Evolutionary conservation across 2,797 vertebrate genomes (phyloP), one percentile per base, ranked within the genome.

Genomic region (Ceyx erithaca): DNA sequence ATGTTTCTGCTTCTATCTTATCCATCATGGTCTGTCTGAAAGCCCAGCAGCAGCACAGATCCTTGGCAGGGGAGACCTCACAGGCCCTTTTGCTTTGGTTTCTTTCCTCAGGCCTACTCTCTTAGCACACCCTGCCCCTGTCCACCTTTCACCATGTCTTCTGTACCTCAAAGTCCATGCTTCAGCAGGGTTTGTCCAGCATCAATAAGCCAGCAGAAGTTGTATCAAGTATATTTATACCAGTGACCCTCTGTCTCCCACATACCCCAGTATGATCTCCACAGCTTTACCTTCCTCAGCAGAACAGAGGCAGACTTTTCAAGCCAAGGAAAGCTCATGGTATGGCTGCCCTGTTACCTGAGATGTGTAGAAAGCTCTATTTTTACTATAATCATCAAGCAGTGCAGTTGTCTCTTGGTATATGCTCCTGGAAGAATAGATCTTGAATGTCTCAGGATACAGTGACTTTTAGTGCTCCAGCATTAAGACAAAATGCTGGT

Each of bases 1-100:
- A 48, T 81, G 22, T 40, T 87, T 83, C 76, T 72, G 62, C 59
- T 80, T 45, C 68, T 73, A 45, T 52, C 77, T 85, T 61, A 87
- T 58, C 52, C 33, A 59, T 71, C 26, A 49, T 1, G 0, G n/a
- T 79, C 49, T 76, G 26, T 40, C 61, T 92, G 57, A 52, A 89
- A 93, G 37, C 37, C 22, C 35, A 70, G 72, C 22, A 85, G 20
- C 37, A 75, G 18, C 51, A 69, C 19, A 54, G 52, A 8, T 79
- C 18, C 46, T 51, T 62, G 23, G 14, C 55, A 93, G 80, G 88
- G 41, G 18, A 75, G 12, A 66, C 2, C 2, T 3, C 14, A 25
- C 18, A 40, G 30, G 30, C 30, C 9, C 23, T 54, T 66, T 91
- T 54, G 9, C 31, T 78, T 52, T 45, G 18, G 17, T 62, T 7